Base-by-base conservation (phyloP, 2,888 invertebrate genomes). In the Gymnoscelis rufifasciata region DNA sequence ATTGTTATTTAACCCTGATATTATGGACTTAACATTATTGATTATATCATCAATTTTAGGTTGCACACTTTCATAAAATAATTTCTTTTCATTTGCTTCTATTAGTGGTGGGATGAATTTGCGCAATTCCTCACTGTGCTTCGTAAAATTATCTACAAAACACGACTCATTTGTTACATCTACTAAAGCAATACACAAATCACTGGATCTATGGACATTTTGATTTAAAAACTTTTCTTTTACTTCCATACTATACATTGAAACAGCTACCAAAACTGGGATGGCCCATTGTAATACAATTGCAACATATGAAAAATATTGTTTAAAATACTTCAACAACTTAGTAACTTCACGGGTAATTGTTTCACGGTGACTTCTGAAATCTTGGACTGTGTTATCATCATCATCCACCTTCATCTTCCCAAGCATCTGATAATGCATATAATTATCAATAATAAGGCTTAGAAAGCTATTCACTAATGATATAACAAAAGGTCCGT, bases 391-490 rank as follows among this genome's bases (percentile, higher is more conserved):
- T 26, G 55, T 53, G 55, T 74, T 77, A 45, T 78, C 76, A 12
- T 78, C 71, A 43, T 79, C 75, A 45, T 68, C 68, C 15, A 54
- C 61, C 44, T 78, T 74, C 0, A 65, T 62, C 23, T 76, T 70
- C 8, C 61, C 56, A 24, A 84, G 48, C 66, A 82, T 76, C 62
- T 59, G 75, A 52, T 83, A 86, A 58, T 86, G 83, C 75, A 86
- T 72, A 45, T 83, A 87, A 57, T 86, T 86, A 45, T 87, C 80
- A 44, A 88, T 80, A 0, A 86, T 60, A 1, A 87, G 63, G 40
- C 74, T 82, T 7, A 84, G 27, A 53, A 88, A 88, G 53, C 86
- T 87, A 52, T 88, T 88, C 0, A 86, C 81, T 30, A 86, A 59
- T 3, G 88, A 79, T 19, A 83, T 63, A 14, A 86, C 70, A 10